These are phyloP conservation scores for Cygnus olor DNA, from an alignment of 2,797 vertebrate species.

Conservation along the genomic window DNA sequence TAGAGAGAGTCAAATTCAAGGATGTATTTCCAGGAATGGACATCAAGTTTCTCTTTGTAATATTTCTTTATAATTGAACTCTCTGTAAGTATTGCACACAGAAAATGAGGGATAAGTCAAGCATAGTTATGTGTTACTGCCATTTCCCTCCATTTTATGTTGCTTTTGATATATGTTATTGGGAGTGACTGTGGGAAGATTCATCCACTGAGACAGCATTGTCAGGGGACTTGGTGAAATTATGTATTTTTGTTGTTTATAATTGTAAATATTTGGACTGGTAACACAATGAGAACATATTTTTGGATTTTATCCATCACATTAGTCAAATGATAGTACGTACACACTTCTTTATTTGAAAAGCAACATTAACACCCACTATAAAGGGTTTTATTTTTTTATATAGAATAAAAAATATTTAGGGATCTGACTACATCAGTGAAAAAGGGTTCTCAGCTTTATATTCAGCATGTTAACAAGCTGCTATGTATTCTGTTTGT, in stretches of 20 bases:
- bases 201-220: neutral
- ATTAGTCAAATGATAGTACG: neutral
- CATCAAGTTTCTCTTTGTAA: neutral
- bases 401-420: neutral
- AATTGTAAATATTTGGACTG: neutral
- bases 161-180: neutral
- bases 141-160: neutral
- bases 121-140: neutral
- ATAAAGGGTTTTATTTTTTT: neutral
- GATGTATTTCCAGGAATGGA: neutral
- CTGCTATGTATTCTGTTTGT: neutral
- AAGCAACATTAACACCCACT: neutral
- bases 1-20: neutral
- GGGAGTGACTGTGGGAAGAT: neutral
- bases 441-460: neutral
- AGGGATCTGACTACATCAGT: neutral
- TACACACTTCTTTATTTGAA: neutral
- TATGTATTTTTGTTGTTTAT: neutral
- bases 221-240: neutral
- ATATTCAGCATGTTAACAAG: neutral
- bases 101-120: neutral
- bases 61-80: neutral
- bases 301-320: neutral
- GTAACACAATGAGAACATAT: neutral
- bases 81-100: neutral